A percentile compares a stretch with the other conserved stretches of the same genome.
These are phyloP conservation scores for Lumbricus terrestris DNA, from an alignment of 2,888 invertebrate genomes.

Conservation along the genomic window DNA sequence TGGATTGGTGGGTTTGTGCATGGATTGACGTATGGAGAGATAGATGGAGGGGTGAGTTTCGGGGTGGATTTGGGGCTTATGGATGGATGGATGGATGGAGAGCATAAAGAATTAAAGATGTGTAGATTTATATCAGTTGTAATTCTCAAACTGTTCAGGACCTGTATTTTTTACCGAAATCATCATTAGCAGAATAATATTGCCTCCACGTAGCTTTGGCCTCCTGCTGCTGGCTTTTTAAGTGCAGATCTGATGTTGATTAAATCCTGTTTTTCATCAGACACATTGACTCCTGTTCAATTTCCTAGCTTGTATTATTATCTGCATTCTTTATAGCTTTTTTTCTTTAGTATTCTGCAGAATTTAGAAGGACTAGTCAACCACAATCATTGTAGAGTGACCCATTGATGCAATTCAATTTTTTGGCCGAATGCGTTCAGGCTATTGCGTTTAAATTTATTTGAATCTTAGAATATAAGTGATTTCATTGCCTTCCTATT, in stretches of 20 bases:
- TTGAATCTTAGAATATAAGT: not conserved
- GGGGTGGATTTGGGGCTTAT: too few species aligned
- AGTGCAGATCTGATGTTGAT: not conserved
- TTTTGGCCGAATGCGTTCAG: too few species aligned
- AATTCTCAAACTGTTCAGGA: not conserved
- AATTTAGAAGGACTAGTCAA: not conserved
- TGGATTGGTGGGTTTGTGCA: too few species aligned
- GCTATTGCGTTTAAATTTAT: not conserved
- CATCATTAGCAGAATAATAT: too few species aligned
- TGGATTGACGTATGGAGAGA: too few species aligned
- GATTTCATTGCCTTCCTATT: not conserved
- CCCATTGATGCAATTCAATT: too few species aligned
- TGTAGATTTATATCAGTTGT: not conserved
- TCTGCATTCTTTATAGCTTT: too few species aligned
- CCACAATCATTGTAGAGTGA: not conserved
- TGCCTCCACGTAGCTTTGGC: not conserved
- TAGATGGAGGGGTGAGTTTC: too few species aligned
- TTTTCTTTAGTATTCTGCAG: not conserved
- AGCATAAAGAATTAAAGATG: too few species aligned
- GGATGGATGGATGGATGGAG: not conserved
- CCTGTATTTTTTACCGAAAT: not conserved
- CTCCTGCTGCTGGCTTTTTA: not conserved
- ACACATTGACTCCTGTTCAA: not conserved
- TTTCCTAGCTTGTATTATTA: not conserved
- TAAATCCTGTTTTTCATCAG: not conserved